phyloP scores from a whole-genome alignment of 53 echinoderm and acorn worm species.

The Mesocentrotus franciscanus region DNA sequence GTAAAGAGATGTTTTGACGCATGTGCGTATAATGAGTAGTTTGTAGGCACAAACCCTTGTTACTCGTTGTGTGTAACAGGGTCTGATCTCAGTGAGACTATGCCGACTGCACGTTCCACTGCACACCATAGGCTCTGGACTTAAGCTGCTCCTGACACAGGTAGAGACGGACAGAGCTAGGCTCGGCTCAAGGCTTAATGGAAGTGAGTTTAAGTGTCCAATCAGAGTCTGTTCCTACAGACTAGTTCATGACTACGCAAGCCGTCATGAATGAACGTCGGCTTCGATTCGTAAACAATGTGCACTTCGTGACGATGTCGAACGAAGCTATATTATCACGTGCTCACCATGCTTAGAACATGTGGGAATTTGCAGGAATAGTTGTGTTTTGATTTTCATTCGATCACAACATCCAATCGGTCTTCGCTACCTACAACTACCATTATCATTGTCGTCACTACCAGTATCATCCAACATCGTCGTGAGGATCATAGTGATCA shows the following conservation, averaged over 20 bases:
- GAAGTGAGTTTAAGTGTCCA: too few species aligned
- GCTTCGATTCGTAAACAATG: not conserved
- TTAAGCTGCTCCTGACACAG: too few species aligned
- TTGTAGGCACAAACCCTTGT: too few species aligned
- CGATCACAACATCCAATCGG: not conserved
- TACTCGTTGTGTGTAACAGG: too few species aligned
- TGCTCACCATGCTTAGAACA: not conserved
- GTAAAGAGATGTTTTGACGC: slow-evolving; percentile 36
- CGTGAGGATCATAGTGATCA: not conserved
- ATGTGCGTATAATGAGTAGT: not conserved
- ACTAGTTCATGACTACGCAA: not conserved
- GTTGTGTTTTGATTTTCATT: not conserved
- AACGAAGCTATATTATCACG: not conserved
- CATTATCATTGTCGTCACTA: not conserved
- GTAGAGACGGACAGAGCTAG: too few species aligned
- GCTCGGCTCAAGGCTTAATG: too few species aligned
- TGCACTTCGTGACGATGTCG: not conserved
- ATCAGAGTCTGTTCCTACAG: too few species aligned
- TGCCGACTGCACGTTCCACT: too few species aligned
- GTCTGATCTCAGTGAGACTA: too few species aligned
- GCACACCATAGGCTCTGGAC: too few species aligned
- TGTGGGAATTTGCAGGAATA: not conserved
- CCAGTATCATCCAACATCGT: not conserved
- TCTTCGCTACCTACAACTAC: too few species aligned
- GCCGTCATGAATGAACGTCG: slow-evolving; percentile 11